Conservation (phyloP, 2,113 vertebrate species). For the Sturnus vulgaris region DNA sequence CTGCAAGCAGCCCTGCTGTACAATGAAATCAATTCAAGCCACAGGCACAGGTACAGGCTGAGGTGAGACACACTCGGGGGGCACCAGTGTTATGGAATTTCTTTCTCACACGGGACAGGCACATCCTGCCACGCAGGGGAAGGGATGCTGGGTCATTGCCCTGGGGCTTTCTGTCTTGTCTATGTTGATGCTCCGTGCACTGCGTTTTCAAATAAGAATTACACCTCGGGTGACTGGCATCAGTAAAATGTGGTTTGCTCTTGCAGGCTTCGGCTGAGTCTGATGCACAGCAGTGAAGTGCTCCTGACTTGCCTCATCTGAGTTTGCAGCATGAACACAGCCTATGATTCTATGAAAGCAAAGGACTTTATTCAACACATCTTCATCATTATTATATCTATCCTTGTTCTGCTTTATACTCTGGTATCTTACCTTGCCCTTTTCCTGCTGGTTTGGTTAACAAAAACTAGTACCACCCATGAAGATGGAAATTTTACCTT, state of each 20-base stretch:
- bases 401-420: neutral
- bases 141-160: neutral
- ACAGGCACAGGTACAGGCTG: neutral
- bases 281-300: neutral
- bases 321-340: neutral
- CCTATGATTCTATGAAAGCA: neutral
- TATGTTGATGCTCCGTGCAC: fast-evolving
- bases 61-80: neutral
- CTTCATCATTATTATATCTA: neutral
- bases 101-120: neutral
- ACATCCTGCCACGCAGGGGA: neutral
- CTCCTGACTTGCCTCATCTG: neutral
- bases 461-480: neutral
- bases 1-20: neutral
- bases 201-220: neutral
- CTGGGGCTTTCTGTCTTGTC: fast-evolving
- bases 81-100: neutral
- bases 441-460: neutral
- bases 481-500: neutral
- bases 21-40: neutral
- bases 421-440: neutral
- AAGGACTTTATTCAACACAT: neutral
- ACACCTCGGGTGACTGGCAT: neutral
- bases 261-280: neutral
- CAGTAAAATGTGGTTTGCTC: neutral